Evolutionary conservation across 1,140 invertebrate species (phyloP).

Genomic region (Drosophila sproati): DNA sequence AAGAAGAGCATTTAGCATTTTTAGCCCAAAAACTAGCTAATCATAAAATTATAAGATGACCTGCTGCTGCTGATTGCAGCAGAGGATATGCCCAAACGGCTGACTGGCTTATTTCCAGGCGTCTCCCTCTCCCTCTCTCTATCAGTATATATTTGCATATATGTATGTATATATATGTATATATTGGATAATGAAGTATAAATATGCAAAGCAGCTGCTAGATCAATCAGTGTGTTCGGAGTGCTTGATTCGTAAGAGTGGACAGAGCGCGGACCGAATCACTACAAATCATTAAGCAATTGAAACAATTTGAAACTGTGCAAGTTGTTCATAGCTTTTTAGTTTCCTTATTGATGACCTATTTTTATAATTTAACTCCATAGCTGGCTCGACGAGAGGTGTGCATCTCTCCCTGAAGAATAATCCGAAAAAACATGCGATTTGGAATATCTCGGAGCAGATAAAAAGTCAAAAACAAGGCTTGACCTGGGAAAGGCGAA

Average conservation of each 20-base stretch:
- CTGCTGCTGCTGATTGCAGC: conserved; percentile 2
- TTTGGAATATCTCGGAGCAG: no score
- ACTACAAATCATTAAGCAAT: not conserved
- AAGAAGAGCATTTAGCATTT: not conserved
- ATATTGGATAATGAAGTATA: conserved; percentile 13
- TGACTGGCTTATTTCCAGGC: not conserved
- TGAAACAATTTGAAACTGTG: not conserved
- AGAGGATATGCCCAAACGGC: not conserved
- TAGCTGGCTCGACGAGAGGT: no score
- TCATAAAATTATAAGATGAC: not conserved
- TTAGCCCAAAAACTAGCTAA: not conserved
- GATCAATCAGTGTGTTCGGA: conserved; percentile 10
- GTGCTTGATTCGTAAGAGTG: conserved; percentile 12
- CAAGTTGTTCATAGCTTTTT: no score
- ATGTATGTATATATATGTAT: no score
- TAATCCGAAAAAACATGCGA: no score
- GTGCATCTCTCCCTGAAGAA: no score
- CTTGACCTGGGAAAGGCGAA: no score
- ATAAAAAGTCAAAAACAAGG: no score
- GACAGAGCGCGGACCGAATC: not conserved
- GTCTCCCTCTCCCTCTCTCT: not conserved
- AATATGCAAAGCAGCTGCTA: conserved; percentile 19
- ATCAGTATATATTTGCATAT: no score
- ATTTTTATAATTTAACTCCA: no score
- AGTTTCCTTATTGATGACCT: not conserved